Evolutionary conservation across 2,113 vertebrate genomes (phyloP).

Genomic region (Sphaerodactylus townsendi): DNA sequence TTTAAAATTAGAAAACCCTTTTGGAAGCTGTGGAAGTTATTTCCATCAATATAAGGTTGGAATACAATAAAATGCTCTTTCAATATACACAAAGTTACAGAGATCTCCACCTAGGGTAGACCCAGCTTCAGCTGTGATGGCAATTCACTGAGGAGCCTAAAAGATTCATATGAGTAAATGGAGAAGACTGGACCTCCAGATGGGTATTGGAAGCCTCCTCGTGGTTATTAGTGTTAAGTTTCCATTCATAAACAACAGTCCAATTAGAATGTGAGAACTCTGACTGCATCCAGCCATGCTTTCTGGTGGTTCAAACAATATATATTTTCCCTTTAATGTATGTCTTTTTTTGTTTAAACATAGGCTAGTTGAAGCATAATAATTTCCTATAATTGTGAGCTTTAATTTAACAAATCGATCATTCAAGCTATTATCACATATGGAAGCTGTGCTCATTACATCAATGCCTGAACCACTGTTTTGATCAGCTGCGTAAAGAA

Average conservation of each 20-base stretch:
- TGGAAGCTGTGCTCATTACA: too few relatives aligned
- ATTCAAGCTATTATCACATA: too few relatives aligned
- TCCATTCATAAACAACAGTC: not conserved
- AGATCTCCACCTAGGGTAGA: not conserved
- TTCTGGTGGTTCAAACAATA: not conserved
- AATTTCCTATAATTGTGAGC: not conserved
- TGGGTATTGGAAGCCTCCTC: not conserved
- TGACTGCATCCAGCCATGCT: not conserved
- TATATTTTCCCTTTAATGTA: not conserved
- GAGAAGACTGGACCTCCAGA: not conserved
- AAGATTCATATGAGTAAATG: not conserved
- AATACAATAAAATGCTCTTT: not conserved
- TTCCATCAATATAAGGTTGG: not conserved
- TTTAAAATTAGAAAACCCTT: conserved; percentile 1
- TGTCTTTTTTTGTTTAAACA: not conserved
- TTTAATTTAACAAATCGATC: too few relatives aligned
- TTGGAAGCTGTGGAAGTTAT: not conserved
- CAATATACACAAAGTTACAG: not conserved
- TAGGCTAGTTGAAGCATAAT: not conserved
- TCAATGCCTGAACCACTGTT: too few relatives aligned
- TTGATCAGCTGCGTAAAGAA: too few relatives aligned
- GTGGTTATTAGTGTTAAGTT: not conserved
- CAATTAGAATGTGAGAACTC: not conserved
- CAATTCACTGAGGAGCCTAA: not conserved
- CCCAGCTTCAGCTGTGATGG: not conserved